Evolutionary conservation across 1,140 invertebrate species (phyloP), one percentile per base, ranked within the genome.

Genomic region (Triops longicaudatus): DNA sequence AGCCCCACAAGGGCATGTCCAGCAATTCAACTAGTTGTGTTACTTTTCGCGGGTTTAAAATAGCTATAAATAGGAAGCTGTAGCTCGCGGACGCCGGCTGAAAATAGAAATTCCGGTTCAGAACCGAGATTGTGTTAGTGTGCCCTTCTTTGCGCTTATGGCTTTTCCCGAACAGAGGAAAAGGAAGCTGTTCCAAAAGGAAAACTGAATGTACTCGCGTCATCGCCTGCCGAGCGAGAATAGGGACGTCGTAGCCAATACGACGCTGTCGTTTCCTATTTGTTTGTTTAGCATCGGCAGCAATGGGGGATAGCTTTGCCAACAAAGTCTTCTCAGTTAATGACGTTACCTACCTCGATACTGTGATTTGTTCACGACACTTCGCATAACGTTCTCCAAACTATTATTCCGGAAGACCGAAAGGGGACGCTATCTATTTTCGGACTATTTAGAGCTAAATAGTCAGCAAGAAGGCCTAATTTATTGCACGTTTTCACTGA

Each of bases 81-180:
- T 63, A 63, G 50, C 50, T 63, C 50, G 50, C 22, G 50, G 50
- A 63, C 50, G 50, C 50, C 50, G 10, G 50, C 50, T 63, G 50
- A 22, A 63, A 63, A 63, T 63, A 63, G 50, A 63, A 63, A 63
- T 63, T 63, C 50, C 50, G 50, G 50, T 63, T 63, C 50, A 63
- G 50, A 22, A 63, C 50, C 14, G 50, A 63, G 50, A 63, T 63
- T 63, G 50, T 63, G 50, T 63, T 63, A 63, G 50, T 63, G 50
- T 63, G 50, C 22, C 17, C 50, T 63, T 63, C 50, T 63, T 63
- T 63, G 10, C 50, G 50, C 50, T 17, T 63, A 37, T 63, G 22
- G 50, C 50, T 63, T 63, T 63, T 63, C 50, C 50, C 14, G 50
- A 63, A 63, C 17, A 63, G 17, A 63, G 50, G 50, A 63, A 63